Evolutionary conservation across 2,888 invertebrate genomes (phyloP), one percentile per base, ranked within the genome.

Genomic region (Xanthorhoe spadicearia): DNA sequence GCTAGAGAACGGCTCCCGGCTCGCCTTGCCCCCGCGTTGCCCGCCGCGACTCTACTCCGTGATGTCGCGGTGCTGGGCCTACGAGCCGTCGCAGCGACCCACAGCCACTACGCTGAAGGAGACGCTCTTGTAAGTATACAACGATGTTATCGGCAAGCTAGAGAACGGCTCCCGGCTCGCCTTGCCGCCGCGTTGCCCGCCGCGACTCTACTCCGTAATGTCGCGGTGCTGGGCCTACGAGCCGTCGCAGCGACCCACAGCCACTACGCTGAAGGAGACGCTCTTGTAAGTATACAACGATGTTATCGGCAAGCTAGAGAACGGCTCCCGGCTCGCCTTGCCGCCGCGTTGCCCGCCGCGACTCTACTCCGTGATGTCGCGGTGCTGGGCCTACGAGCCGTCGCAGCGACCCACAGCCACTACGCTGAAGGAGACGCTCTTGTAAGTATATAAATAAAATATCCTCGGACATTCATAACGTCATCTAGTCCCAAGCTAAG

Each of bases 191-290:
- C 95, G 96, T 73, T 99, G 99, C 84, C 99, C 99, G 0, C 98
- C 98, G 0, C 93, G 98, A 9, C 93, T 99, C 17, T 99, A 99
- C 93, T 97, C 98, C 48, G 94, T 99, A 51, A 98, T 99, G 97
- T 98, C 98, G 32, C 96, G 97, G 76, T 99, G 99, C 87, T 99
- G 99, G 99, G 95, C 97, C 1, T 99, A 99, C 88, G 99, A 99
- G 84, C 99, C 99, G 0, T 96, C 97, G 56, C 97, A 98, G 83
- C 89, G 99, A 69, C 99, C 99, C 0, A 96, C 96, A 49, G 99
- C 99, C 78, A 96, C 97, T 82, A 96, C 97, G 74, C 96, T 99
- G 68, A 97, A 98, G 87, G 97, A 97, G 87, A 97, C 97, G 13
- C 93, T 99, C 46, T 96, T 96, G 97, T 97, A 84, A 94, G 95